Conservation (phyloP, 2,888 invertebrate genomes). For the Nycteola revayana region DNA sequence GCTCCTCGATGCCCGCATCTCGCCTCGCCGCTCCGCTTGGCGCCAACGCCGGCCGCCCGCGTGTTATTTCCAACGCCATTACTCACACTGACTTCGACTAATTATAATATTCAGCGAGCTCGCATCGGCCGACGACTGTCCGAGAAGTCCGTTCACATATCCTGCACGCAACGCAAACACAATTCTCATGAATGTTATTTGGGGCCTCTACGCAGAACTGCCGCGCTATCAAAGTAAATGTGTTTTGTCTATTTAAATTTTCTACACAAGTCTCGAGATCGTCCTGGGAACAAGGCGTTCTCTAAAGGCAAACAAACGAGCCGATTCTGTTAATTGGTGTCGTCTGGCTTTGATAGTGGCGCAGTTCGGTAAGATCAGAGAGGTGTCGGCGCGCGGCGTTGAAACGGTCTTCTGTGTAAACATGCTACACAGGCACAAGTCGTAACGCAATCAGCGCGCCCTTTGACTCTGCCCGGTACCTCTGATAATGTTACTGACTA, state of each 20-base stretch:
- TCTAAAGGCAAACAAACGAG: constrained; percentile 33
- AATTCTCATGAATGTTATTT: constrained; percentile 22
- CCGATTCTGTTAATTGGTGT: constrained; percentile 46
- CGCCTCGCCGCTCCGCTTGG: constrained; percentile 67
- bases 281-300: constrained; percentile 27
- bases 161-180: constrained; percentile 18
- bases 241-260: constrained; percentile 14
- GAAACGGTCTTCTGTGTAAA: constrained; percentile 55
- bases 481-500: constrained; percentile 38
- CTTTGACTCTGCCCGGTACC: constrained; percentile 59
- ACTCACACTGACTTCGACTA: constrained; percentile 77
- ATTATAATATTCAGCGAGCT: constrained; percentile 76
- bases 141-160: constrained; percentile 43
- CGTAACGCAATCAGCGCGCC: constrained; percentile 62
- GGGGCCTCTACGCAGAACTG: constrained; percentile 17
- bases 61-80: constrained; percentile 79
- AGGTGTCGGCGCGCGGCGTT: constrained; percentile 58
- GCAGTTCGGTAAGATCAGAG: constrained; percentile 62
- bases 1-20: constrained; percentile 30
- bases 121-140: constrained; percentile 56
- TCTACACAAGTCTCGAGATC: constrained; percentile 18
- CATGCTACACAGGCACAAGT: constrained; percentile 30
- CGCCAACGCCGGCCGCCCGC: constrained; percentile 71
- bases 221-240: constrained; percentile 13
- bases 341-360: constrained; percentile 34